Percentiles rank a stretch among this genome's conserved stretches.
These are phyloP conservation scores for Crocodylus rhombifer DNA, from an alignment of 2,797 vertebrate genomes.

Conservation along the genomic window DNA sequence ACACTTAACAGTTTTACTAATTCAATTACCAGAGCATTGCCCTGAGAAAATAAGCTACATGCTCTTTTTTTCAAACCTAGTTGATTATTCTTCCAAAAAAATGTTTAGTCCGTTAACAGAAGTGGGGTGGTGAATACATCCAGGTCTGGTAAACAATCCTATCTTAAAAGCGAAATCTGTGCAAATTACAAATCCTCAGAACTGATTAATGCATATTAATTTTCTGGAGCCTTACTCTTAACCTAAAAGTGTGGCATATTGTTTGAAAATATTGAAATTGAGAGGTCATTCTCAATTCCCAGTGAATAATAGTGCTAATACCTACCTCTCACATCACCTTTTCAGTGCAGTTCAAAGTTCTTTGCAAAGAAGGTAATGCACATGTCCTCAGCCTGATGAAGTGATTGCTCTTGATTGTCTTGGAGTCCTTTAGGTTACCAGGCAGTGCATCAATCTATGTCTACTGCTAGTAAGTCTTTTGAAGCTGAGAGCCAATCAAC, in stretches of 20 bases:
- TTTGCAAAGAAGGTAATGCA: not conserved
- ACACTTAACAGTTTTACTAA: not conserved
- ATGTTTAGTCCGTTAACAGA: not conserved
- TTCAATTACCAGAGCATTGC: not conserved
- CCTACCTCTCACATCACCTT: not conserved
- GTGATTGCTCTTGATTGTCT: not conserved
- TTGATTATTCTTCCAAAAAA: not conserved
- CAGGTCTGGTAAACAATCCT: too few species aligned
- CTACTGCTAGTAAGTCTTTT: not conserved
- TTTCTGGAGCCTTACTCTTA: not conserved
- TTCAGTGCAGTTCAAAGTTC: not conserved
- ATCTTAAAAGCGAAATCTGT: not conserved
- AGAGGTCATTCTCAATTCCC: not conserved
- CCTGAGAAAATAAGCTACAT: not conserved
- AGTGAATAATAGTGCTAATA: not conserved
- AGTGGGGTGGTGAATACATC: not conserved
- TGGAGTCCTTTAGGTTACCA: not conserved
- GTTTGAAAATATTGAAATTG: not conserved
- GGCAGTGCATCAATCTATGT: not conserved
- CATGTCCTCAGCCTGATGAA: not conserved
- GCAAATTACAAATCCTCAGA: not conserved
- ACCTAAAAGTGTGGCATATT: not conserved
- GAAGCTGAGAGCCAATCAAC: not conserved
- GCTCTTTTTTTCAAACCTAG: not conserved
- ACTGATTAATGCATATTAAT: too few species aligned